These are phyloP conservation scores for Psococerastis gibbosa DNA, from an alignment of 2,888 invertebrate genomes.

Conservation along the genomic window DNA sequence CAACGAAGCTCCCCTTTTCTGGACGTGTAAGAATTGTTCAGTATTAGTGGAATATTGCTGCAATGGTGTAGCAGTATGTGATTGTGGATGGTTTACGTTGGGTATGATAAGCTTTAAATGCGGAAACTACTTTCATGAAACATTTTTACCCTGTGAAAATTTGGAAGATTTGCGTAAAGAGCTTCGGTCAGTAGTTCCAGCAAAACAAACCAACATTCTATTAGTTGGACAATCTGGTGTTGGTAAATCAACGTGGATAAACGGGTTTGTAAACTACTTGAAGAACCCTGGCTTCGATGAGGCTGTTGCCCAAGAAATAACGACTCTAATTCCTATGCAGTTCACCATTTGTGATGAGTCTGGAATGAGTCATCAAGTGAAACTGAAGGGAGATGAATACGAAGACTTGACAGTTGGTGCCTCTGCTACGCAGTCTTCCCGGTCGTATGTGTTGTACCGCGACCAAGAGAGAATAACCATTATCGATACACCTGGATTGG, in stretches of 20 bases:
- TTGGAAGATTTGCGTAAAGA: too few relatives aligned
- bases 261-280: conserved; percentile 1
- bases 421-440: not conserved
- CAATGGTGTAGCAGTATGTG: too few relatives aligned
- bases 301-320: not conserved
- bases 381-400: not conserved
- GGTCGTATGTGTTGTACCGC: too few relatives aligned
- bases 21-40: too few relatives aligned
- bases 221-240: not conserved
- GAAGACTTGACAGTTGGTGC: not conserved
- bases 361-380: not conserved
- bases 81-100: too few relatives aligned
- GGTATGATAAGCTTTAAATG: too few relatives aligned
- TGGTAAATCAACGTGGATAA: conserved; percentile 2
- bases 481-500: not conserved
- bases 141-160: too few relatives aligned
- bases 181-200: too few relatives aligned
- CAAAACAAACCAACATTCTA: not conserved
- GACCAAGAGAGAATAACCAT: too few relatives aligned
- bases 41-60: too few relatives aligned
- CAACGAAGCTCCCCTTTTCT: too few relatives aligned
- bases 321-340: not conserved
- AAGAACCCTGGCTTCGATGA: not conserved
- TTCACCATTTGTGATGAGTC: not conserved
- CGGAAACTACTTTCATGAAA: too few relatives aligned